Evolutionary conservation across 2,888 invertebrate species (phyloP), one percentile per base, ranked within the genome.

Genomic region (Schizaphis graminum): DNA sequence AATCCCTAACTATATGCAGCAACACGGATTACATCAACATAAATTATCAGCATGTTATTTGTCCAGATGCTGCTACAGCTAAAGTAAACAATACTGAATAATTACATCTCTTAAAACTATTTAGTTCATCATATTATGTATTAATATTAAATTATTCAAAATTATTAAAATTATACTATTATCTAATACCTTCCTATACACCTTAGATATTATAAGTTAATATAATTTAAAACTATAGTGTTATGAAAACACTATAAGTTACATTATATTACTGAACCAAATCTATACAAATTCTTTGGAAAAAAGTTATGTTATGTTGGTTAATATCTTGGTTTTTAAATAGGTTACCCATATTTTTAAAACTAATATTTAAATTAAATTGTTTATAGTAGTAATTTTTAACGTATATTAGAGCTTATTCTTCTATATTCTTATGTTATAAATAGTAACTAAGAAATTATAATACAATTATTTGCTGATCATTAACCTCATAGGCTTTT

Each of bases 11-110:
- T 94, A 98, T 99, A 95, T 99, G 99, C 96, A 99, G 99, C 95
- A 99, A 99, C 26, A 98, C 98, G 35, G 99, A 99, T 96, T 98
- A 99, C 96, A 99, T 99, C 96, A 99, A 99, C 96, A 99, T 99
- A 96, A 99, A 98, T 96, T 99, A 99, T 96, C 99, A 99, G 95
- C 99, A 99, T 96, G 98, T 99, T 95, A 98, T 99, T 95, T 99
- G 99, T 96, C 98, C 98, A 28, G 98, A 99, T 96, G 97, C 98
- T 41, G 98, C 98, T 95, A 98, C 98, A 44, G 99, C 99, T 89
- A 99, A 98, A 98, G 99, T 99, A 96, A 96, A 95, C 94, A 49
- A 67, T 41, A 28, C 77, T 77, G 21, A 77, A 77, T 77, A 77
- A 77, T 77, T 77, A 77, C 21, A 89, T 56, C 24, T 26, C 56